Percentiles rank a stretch among this genome's conserved stretches.
phyloP scores from a whole-genome alignment of 2,888 invertebrate species.

The Synergus gifuensis region DNA sequence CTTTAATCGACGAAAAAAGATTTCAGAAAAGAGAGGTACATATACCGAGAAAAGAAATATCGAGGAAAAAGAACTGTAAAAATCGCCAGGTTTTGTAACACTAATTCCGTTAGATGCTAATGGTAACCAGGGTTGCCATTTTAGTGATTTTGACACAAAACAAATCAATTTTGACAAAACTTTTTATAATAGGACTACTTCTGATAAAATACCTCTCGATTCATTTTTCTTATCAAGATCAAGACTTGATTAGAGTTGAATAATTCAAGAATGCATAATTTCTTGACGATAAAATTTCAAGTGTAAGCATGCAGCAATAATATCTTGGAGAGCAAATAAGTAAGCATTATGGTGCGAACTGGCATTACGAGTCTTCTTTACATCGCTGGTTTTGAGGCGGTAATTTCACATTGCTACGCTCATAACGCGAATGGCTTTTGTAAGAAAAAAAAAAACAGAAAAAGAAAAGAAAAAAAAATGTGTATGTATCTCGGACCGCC shows the following conservation, averaged over 20 bases:
- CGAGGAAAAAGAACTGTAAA: conserved; percentile 8
- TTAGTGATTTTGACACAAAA: too few species aligned
- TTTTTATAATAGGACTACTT: too few species aligned
- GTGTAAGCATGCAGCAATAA: not conserved
- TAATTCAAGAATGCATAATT: not conserved
- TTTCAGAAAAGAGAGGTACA: conserved; percentile 20
- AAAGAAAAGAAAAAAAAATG: not conserved
- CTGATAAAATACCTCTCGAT: not conserved
- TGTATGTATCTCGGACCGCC: not conserved
- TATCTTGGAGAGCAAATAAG: conserved; percentile 34
- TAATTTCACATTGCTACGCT: conserved; percentile 32
- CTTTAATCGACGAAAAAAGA: conserved; percentile 24
- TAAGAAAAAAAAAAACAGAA: not conserved
- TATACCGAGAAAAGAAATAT: not conserved
- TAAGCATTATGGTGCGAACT: conserved; percentile 23
- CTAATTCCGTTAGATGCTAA: conserved; percentile 18
- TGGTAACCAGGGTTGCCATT: too few species aligned
- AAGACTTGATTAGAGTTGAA: not conserved
- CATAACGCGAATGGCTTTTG: conserved; percentile 27
- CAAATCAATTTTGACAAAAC: too few species aligned
- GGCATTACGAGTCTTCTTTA: conserved; percentile 16
- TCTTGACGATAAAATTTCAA: conserved; percentile 21
- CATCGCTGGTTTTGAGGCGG: conserved; percentile 15
- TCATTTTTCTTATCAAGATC: not conserved
- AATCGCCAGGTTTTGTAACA: conserved; percentile 13